phyloP scores from a whole-genome alignment of 2,797 vertebrate species.

The Halcyon smyrnensis region DNA sequence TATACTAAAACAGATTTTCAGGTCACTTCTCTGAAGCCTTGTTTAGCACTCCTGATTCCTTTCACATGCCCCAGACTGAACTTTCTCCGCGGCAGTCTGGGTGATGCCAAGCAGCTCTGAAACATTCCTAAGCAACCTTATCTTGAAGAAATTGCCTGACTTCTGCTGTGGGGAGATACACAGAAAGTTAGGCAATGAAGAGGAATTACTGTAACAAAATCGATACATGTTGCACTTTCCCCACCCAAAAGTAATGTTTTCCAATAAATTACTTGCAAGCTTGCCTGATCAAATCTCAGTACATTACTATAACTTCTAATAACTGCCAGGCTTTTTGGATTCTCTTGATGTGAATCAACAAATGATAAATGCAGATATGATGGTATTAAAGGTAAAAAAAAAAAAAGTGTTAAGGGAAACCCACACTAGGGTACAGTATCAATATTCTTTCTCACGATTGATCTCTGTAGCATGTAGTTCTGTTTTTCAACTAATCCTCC shows the following conservation, averaged over 20 bases:
- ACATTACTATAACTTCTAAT: not conserved
- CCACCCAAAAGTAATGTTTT: not conserved
- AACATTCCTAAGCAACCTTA: conserved; percentile 15
- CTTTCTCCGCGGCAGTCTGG: not conserved
- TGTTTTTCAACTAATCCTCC: conserved; percentile 12
- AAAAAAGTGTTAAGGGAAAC: not conserved
- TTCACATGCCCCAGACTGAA: conserved; percentile 59
- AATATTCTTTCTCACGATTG: not conserved
- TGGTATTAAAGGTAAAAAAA: not conserved
- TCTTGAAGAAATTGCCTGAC: not conserved
- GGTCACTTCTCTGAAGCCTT: conserved; percentile 16
- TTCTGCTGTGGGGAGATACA: not conserved
- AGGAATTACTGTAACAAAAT: not conserved
- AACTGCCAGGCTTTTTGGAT: not conserved
- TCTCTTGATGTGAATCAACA: not conserved
- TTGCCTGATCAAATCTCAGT: not conserved
- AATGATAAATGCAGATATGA: not conserved
- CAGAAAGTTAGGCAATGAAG: not conserved
- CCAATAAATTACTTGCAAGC: not conserved
- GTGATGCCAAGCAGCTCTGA: conserved; percentile 2
- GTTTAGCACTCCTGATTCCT: not conserved
- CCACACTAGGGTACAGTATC: not conserved
- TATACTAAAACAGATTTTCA: conserved; percentile 1
- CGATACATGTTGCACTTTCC: not conserved
- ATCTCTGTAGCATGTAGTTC: not conserved